These are phyloP conservation scores for Trichacis sp. DNA, from an alignment of 2,888 invertebrate genomes.

Conservation along the genomic window DNA sequence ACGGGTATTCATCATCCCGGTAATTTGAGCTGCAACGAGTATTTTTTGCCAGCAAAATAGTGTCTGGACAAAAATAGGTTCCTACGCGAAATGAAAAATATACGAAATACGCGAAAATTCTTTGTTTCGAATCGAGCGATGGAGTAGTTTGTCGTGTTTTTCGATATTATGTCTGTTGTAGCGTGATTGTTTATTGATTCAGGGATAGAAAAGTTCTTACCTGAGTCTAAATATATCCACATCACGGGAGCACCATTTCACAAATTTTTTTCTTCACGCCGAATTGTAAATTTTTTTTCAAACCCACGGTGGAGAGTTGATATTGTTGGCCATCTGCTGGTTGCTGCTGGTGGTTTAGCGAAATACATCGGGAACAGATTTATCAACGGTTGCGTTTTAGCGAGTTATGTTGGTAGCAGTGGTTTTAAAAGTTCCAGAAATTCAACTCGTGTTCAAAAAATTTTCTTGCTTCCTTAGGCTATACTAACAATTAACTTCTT, in stretches of 20 bases:
- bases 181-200: conserved; percentile 3
- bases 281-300: conserved; percentile 54
- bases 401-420: too few relatives aligned
- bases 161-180: not conserved
- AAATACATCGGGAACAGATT: too few relatives aligned
- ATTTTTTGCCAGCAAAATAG: too few relatives aligned
- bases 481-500: not conserved
- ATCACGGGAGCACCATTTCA: conserved; percentile 57
- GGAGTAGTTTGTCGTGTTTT: not conserved
- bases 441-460: too few relatives aligned
- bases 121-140: not conserved
- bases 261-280: conserved; percentile 52
- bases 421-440: too few relatives aligned
- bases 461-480: too few relatives aligned
- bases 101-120: not conserved
- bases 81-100: not conserved
- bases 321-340: conserved; percentile 20
- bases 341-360: too few relatives aligned
- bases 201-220: conserved; percentile 49
- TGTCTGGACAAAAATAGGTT: too few relatives aligned
- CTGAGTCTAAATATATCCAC: conserved; percentile 54
- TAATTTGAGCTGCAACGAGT: too few relatives aligned
- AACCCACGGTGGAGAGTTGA: conserved; percentile 26
- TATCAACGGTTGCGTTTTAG: too few relatives aligned
- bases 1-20: too few relatives aligned